Evolutionary conservation across 1,140 invertebrate genomes (phyloP), one percentile per base, ranked within the genome.

Genomic region (Rhysida immarginata): DNA sequence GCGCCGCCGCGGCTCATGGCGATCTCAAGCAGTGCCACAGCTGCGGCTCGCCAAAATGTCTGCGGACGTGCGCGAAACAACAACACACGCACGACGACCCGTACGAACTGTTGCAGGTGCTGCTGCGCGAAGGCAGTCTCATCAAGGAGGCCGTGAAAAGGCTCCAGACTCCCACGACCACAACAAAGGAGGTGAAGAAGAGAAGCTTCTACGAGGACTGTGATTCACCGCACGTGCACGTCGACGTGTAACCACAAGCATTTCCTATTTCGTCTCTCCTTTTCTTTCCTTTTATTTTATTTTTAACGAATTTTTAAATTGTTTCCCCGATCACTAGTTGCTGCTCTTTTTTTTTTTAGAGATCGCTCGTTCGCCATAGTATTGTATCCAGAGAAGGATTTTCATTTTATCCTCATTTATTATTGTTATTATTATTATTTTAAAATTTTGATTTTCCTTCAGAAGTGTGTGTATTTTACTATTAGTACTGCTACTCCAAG

Each of bases 71-170:
- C 50, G 51, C 45, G 25, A 55, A 54, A 49, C 54, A 24, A 56
- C 25, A 2, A 43, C 60, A 56, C 23, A 69, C 62, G 42, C 63
- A 60, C 27, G 65, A 70, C 46, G 78, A 82, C 64, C 79, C 81
- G 0, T 83, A 82, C 65, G 78, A 81, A 66, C 66, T 81, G 50
- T 69, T 83, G 23, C 79, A 82, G 60, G 77, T 75, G 55, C 63
- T 82, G 20, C 65, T 83, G 18, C 70, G 77, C 41, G 76, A 80
- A 56, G 80, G 81, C 43, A 77, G 76, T 56, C 70, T 82, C n/a
- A 82, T 83, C 35, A 82, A 80, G 61, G 81, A 83, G 65, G 81
- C 82, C 2, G 81, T 83, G 1, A 74, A 80, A 54, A 73, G 81
- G 62, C 66, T 84, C 14, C 77, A 79, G 61, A 65, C 73, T 41